Conservation (phyloP, 2,113 vertebrate species). For the Sarotherodon lohbergeri region DNA sequence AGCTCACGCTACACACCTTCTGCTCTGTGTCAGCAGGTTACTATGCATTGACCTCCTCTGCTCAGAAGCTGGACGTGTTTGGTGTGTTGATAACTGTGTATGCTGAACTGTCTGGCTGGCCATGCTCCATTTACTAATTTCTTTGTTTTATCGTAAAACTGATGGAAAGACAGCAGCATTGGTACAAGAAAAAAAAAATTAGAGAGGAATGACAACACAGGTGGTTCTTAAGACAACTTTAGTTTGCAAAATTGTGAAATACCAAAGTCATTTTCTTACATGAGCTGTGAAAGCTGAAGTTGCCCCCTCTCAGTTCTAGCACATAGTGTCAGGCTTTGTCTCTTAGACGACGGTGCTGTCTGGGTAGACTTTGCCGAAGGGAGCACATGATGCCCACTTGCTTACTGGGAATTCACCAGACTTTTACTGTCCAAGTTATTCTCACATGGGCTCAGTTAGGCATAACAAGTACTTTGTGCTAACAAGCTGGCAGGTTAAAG, state of each 20-base stretch:
- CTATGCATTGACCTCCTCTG: not conserved
- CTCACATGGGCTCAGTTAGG: not conserved
- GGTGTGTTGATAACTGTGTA: not conserved
- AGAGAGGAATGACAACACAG: not conserved
- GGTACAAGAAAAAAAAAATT: accelerated
- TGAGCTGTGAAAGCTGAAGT: not conserved
- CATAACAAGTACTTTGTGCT: not conserved
- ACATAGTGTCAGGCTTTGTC: not conserved
- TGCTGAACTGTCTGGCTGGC: not conserved
- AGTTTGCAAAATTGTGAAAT: not conserved
- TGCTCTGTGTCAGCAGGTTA: slow-evolving; percentile 62
- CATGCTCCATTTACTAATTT: not conserved
- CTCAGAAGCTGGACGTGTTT: not conserved
- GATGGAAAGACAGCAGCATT: not conserved
- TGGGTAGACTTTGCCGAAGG: not conserved
- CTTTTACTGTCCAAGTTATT: not conserved
- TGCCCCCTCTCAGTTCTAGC: not conserved
- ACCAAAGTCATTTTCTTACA: not conserved
- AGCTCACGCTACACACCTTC: slow-evolving; percentile 40
- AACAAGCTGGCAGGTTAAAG: not conserved
- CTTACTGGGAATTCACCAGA: not conserved
- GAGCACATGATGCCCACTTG: not conserved
- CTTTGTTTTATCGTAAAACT: not conserved
- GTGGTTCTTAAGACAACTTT: accelerated
- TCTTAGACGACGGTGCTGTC: accelerated